These are phyloP conservation scores for Cotesia glomerata DNA, from an alignment of 1,140 invertebrate genomes.

Conservation along the genomic window DNA sequence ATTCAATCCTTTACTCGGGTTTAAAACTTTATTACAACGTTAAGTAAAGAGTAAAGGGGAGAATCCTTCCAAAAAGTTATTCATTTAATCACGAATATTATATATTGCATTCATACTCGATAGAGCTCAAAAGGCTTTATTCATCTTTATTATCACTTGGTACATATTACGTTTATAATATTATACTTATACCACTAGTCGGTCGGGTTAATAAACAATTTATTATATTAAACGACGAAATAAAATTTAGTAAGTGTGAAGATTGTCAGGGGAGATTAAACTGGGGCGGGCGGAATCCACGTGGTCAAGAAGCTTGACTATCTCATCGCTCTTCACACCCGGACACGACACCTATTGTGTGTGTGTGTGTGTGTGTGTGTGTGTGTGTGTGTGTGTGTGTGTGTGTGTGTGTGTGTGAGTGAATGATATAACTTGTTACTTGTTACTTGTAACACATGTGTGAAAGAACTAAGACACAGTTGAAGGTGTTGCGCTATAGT, in stretches of 20 bases:
- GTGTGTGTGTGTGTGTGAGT: no score
- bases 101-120: no score
- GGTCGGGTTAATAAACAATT: not conserved
- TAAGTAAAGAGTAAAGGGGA: not conserved
- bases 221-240: not conserved
- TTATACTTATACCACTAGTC: no score
- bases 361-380: not conserved
- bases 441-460: not conserved
- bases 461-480: not conserved
- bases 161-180: no score
- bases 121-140: no score
- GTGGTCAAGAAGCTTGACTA: slow-evolving; percentile 50
- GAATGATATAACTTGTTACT: not conserved
- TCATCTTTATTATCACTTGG: no score
- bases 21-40: not conserved
- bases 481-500: not conserved
- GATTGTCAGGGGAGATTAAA: slow-evolving; percentile 40
- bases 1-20: not conserved
- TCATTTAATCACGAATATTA: not conserved
- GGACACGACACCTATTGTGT: slow-evolving; percentile 23
- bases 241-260: slow-evolving; percentile 17
- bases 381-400: no score
- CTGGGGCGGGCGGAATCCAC: slow-evolving; percentile 21
- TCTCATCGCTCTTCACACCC: slow-evolving; percentile 48
- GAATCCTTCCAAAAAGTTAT: not conserved